Evolutionary conservation across 2,797 vertebrate species (phyloP), one percentile per base, ranked within the genome.

Genomic region (Rhinogobio ventralis): DNA sequence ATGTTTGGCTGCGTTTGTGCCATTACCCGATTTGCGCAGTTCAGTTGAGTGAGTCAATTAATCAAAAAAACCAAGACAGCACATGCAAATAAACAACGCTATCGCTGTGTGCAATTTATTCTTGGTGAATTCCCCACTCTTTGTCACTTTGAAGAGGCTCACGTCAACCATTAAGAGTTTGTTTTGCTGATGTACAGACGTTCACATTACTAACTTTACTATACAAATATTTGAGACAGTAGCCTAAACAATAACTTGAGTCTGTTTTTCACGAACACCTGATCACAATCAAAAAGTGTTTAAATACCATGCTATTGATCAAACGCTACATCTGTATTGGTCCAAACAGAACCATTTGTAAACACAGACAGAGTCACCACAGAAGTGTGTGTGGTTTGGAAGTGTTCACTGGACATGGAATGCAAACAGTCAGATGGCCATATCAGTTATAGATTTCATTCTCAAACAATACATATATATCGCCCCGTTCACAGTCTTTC

Each of bases 221-320:
- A 25, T 10, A 73, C 55, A 82, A 82, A 49, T 74, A 74, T 64
- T 82, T 82, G 55, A 73, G 55, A 10, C 55, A 64, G 81, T 42
- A 67, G 60, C 46, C 49, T 68, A 76, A 53, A 76, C 49, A 83
- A 67, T 39, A 77, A 33, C 73, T 25, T 0, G 5, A 60, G 19
- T 46, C 80, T 42, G 64, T 68, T 49, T 83, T 55, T 83, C 42
- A 73, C 42, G 11, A 82, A 30, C 51, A 71, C 36, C 55, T 46
- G 57, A 82, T 73, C 80, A 51, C 81, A 73, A 82, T 76, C 74
- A 76, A 76, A 76, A 60, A 67, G 15, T 67, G 30, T 77, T 76
- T 39, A 68, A 83, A 83, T 30, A 5, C 10, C n/a, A 68, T 4
- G 4, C 45, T 17, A 7, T 45, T 83, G n/a, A 76, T 76, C 15